Percentiles rank a stretch among this genome's conserved stretches.
phyloP scores from a whole-genome alignment of 2,113 vertebrate species.

The Passer montanus region DNA sequence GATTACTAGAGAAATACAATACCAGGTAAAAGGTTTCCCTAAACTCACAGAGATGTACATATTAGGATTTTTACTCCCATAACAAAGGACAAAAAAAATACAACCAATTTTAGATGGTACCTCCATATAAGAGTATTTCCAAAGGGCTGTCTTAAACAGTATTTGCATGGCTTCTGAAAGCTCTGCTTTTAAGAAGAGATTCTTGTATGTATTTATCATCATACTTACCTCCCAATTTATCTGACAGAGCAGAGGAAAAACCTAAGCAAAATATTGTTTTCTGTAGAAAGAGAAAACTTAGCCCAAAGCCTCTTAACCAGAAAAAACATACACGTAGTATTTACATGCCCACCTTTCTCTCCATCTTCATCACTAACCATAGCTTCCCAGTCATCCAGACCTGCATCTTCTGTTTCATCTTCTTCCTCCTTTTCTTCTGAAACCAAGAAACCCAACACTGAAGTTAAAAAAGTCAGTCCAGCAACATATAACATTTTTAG shows the following conservation, averaged over 20 bases:
- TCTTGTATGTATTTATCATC: not conserved
- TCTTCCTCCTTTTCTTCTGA: conserved; percentile 79
- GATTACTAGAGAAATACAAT: not conserved
- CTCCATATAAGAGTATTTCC: not conserved
- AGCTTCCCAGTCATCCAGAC: conserved; percentile 95
- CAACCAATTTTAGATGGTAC: not conserved
- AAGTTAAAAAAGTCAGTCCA: not conserved
- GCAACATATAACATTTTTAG: not conserved
- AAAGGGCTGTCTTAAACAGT: not conserved
- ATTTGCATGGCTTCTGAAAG: not conserved
- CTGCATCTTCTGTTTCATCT: conserved; percentile 77
- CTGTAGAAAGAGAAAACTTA: not conserved
- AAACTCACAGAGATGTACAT: not conserved
- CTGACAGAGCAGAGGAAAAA: not conserved
- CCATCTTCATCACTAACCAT: conserved; percentile 93
- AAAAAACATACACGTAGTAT: not conserved
- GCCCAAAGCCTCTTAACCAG: not conserved
- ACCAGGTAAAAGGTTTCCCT: not conserved
- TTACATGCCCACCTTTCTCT: conserved; percentile 72
- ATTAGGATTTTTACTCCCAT: not conserved
- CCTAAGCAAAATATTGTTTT: not conserved
- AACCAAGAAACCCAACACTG: conserved; percentile 12
- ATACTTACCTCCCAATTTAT: not conserved
- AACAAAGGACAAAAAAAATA: not conserved
- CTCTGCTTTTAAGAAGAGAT: not conserved